Base-by-base conservation (phyloP, 1,140 invertebrate species). In the Drosophila oshimai region DNA sequence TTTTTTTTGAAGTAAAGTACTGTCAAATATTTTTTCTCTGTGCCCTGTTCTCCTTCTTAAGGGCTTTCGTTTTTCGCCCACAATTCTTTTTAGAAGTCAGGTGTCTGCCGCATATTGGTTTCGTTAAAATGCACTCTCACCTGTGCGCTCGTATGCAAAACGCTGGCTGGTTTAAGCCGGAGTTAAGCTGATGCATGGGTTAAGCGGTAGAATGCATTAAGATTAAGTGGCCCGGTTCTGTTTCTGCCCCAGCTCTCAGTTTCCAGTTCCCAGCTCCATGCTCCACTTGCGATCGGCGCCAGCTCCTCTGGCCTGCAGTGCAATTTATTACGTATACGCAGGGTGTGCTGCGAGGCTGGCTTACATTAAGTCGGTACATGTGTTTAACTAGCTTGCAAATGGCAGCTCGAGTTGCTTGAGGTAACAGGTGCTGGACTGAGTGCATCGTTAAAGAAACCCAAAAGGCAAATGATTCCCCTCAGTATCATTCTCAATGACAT, bases 201-300 rank as follows among this genome's bases (percentile, higher is more conserved):
- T 84, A 84, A 84, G 83, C 80, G 77, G 80, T 86, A 69, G 78
- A 76, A 84, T 68, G 80, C 84, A 86, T 84, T 84, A 86, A 84
- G 80, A 84, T 84, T 86, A 84, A 84, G 80, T 84, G 80, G 71
- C 71, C 57, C 41, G 28, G 36, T 15, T 83, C 69, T 74, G 69
- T 65, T 67, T 62, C 58, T 29, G 53, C 3, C 20, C 24, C 61
- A 12, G 22, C 39, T 39, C 41, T 62, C 33, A 28, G 50, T 24
- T 49, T 10, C 54, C 55, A 20, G 12, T 17, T 53, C 18, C 41
- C 29, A 15, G 33, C 12, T 34, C 22, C 42, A 4, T n/a, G n/a
- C n/a, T n/a, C n/a, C n/a, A n/a, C 31, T 24, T 33, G 18, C 18
- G 34, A 39, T 42, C 74, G 53, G 34, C 53, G 31, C 13, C 74